Percentiles rank a stretch among this genome's conserved stretches.
phyloP scores from a whole-genome alignment of 2,113 vertebrate genomes.

The Syngnathus typhle region DNA sequence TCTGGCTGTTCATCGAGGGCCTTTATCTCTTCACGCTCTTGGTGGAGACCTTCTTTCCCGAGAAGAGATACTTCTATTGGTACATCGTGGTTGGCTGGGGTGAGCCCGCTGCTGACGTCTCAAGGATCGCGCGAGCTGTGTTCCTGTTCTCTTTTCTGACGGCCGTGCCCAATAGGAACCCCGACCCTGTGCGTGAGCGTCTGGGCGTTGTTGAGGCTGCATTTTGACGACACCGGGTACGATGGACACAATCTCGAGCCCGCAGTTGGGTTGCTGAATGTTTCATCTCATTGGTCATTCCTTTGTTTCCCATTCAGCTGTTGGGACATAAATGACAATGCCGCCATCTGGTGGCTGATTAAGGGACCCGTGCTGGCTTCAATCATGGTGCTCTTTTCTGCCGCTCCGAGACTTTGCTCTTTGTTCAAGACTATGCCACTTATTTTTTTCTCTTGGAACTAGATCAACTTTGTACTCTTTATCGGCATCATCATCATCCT shows the following conservation, averaged over 20 bases:
- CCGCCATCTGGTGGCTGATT: conserved; percentile 97
- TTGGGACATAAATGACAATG: conserved; percentile 94
- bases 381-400: conserved; percentile 82
- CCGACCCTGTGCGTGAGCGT: conserved; percentile 89
- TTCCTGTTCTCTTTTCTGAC: too few relatives aligned
- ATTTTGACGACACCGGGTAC: conserved; percentile 88
- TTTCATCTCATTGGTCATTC: background rate
- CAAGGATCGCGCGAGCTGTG: too few relatives aligned
- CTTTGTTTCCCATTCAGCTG: conserved; percentile 67
- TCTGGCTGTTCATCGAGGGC: conserved; percentile 98
- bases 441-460: background rate
- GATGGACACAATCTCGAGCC: conserved; percentile 36
- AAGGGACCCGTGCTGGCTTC: conserved; percentile 93
- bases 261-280: background rate
- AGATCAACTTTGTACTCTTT: conserved; percentile 97
- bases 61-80: conserved; percentile 96
- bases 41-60: conserved; percentile 95
- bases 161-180: conserved; percentile 67
- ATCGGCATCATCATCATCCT: conserved; percentile 96
- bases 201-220: conserved; percentile 86
- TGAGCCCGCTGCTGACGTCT: conserved; percentile 30
- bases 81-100: conserved; percentile 76
- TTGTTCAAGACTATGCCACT: background rate
- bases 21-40: conserved; percentile 92
- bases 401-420: background rate